phyloP scores from a whole-genome alignment of 2,113 vertebrate species.

The Pachyramphus minor region DNA sequence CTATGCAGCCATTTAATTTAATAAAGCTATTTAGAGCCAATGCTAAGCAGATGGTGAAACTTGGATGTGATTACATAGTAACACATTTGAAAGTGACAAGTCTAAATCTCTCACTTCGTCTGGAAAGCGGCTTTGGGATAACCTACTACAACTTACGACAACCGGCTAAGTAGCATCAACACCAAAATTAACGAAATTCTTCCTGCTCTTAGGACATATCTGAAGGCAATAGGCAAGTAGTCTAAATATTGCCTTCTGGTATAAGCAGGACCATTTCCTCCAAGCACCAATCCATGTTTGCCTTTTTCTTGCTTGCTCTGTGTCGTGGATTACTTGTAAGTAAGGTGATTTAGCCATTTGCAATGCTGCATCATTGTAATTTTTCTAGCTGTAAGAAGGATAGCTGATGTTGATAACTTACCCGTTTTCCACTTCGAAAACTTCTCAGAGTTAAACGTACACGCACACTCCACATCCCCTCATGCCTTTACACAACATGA shows the following conservation, averaged over 20 bases:
- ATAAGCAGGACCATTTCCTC: neutral
- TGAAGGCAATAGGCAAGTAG: neutral
- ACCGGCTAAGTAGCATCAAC: neutral
- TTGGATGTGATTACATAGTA: constrained; percentile 44
- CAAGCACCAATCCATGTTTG: neutral
- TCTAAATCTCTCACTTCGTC: constrained; percentile 34
- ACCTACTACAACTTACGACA: neutral
- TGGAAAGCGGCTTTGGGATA: constrained; percentile 31
- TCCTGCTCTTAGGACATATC: neutral
- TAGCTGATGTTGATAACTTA: neutral
- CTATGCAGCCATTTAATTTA: constrained; percentile 15
- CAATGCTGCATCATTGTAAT: neutral
- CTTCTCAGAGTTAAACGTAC: neutral
- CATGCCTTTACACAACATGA: neutral
- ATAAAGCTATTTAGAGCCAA: neutral
- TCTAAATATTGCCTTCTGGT: neutral
- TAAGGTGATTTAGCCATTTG: neutral
- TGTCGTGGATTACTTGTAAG: fast-evolving
- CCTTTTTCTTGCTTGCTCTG: neutral
- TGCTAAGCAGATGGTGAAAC: constrained; percentile 54
- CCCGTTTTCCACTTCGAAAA: neutral
- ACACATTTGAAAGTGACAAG: constrained; percentile 38
- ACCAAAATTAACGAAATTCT: neutral
- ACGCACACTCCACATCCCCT: neutral
- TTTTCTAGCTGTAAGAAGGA: neutral